Conservation (phyloP, 2,113 vertebrate species). For the Sebastes schlegelii region DNA sequence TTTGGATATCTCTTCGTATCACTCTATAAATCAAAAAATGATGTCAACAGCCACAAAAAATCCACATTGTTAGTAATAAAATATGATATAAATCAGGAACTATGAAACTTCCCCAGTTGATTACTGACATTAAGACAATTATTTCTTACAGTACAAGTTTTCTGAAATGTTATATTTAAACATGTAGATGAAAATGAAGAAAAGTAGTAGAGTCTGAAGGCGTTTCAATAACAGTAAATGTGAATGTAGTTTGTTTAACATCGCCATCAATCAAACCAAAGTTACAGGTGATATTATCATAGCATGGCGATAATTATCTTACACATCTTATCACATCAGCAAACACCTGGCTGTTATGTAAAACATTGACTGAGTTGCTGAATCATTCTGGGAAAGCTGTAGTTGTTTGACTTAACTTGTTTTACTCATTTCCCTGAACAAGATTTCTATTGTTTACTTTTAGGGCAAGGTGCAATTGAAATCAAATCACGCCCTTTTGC, state of each 20-base stretch:
- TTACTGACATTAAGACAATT: too few relatives aligned
- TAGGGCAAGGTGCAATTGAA: not conserved
- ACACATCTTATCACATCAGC: not conserved
- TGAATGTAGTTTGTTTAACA: not conserved
- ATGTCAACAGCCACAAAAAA: too few relatives aligned
- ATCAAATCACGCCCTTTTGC: not conserved
- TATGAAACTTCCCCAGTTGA: too few relatives aligned
- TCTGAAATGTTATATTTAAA: too few relatives aligned
- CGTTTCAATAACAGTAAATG: not conserved
- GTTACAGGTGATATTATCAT: not conserved
- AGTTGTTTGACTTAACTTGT: not conserved
- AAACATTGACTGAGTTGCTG: constrained; percentile 3
- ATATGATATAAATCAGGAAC: too few relatives aligned
- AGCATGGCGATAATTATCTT: not conserved
- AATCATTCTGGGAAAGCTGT: not conserved
- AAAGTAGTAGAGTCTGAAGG: not conserved
- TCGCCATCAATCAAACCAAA: not conserved
- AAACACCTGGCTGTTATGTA: not conserved
- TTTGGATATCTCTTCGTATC: too few relatives aligned
- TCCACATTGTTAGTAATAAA: too few relatives aligned
- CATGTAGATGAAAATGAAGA: too few relatives aligned
- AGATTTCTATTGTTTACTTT: not conserved
- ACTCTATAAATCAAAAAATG: too few relatives aligned
- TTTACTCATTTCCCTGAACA: not conserved
- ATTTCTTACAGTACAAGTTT: too few relatives aligned